A percentile compares a stretch with the other conserved stretches of the same genome.
phyloP scores from a whole-genome alignment of 2,797 vertebrate genomes.

The Muscicapa comitata region DNA sequence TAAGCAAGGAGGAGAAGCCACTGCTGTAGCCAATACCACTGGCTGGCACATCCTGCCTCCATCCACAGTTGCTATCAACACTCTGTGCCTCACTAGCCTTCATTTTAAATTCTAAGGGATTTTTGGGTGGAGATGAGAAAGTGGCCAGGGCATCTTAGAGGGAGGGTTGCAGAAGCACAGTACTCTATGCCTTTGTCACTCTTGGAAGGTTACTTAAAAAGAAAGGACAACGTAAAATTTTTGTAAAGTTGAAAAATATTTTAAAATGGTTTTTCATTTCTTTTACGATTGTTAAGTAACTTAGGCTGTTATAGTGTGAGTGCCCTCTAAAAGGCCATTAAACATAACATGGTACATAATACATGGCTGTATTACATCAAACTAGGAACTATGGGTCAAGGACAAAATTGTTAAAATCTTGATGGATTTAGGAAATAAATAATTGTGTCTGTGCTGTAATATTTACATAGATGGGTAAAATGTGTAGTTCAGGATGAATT shows the following conservation, averaged over 20 bases:
- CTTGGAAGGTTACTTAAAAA: neutral
- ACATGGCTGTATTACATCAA: neutral
- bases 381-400: neutral
- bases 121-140: neutral
- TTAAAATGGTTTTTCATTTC: neutral
- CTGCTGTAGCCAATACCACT: neutral
- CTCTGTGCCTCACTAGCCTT: neutral
- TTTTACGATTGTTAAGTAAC: neutral
- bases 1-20: neutral
- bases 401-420: neutral
- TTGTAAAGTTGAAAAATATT: neutral
- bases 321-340: neutral
- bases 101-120: neutral
- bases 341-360: neutral
- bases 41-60: neutral
- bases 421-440: slow-evolving; percentile 23
- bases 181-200: neutral
- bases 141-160: rapidly evolving
- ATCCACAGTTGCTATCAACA: neutral
- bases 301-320: neutral
- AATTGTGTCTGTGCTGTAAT: neutral
- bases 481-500: neutral
- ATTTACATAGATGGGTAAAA: neutral
- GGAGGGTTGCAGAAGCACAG: neutral
- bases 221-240: neutral